Base-by-base conservation (phyloP, 2,888 invertebrate genomes). In the Bibio marci region DNA sequence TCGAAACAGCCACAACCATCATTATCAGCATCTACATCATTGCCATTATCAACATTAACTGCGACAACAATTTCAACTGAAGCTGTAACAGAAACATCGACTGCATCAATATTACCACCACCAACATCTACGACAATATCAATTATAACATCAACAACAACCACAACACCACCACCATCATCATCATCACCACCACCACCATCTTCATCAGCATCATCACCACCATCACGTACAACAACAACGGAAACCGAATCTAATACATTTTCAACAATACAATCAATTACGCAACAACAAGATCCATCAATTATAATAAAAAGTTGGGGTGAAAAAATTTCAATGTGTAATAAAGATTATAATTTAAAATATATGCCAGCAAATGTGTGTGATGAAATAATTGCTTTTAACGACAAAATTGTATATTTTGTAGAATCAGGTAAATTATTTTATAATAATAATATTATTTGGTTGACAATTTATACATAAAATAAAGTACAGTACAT, bases 401-500 rank as follows among this genome's bases (percentile, higher is more conserved):
- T 25, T 54, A 68, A 71, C 51, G 72, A 71, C 49, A 70, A 70
- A 49, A 71, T 76, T 49, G 70, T 75, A 42, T 65, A 67, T 48
- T 76, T 70, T 51, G 69, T 76, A 50, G 71, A 70, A 48, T 62
- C 62, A 52, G 71, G 76, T 76, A 55, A 69, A 69, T 62, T 11
- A 19, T 4, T 17, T 36, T 17, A 13, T 12, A 30, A 10, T n/a
- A 12, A 33, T 5, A 18, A 15, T 35, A 14, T 26, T 26, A 14
- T 14, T 15, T 15, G 15, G 7, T 15, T 7, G 7, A 4, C n/a
- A n/a, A 30, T 30, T 6, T 10, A 31, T 15, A 14, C 4, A 31
- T 8, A 5, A 5, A 31, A 31, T 13, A 7, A 15, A n/a, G 5
- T 15, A 14, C 13, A 14, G 7, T 13, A 4, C 10, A 31, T 15